Evolutionary conservation across 2,797 vertebrate genomes (phyloP), one percentile per base, ranked within the genome.

Genomic region (Argyrosomus regius): DNA sequence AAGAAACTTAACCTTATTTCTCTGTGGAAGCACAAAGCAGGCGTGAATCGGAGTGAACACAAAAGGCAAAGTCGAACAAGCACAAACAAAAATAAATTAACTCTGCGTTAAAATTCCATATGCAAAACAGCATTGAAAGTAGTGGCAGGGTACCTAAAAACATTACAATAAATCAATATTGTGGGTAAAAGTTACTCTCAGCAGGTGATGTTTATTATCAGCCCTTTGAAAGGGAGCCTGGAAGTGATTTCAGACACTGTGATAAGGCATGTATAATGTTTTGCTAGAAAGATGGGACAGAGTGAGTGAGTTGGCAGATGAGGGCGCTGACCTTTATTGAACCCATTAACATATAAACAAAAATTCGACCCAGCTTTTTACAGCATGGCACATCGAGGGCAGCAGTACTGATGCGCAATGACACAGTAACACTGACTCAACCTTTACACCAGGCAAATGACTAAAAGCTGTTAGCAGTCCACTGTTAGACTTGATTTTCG

Each of bases 311-410:
- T 54, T 70, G 80, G 54, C 61, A 68, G 83, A 48, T 48, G 46
- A 86, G 54, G 35, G n/a, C 46, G 14, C 22, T 53, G 82, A 78
- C 81, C 84, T 86, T 67, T 64, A 83, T 46, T 77, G 48, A 79
- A 77, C 48, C 60, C 81, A 85, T 82, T 85, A 82, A 59, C 80
- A 72, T 62, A 43, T 41, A 60, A 78, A 81, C 56, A 73, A 54
- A 39, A 80, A 62, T 1, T 31, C 65, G 76, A 66, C 18, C 22
- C 59, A 45, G 64, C 60, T 62, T 83, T 39, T 74, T 43, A 50
- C 60, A 67, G 20, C 50, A 20, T 7, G 53, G 45, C 39, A 48
- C 82, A 85, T 85, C 80, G 84, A 84, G 83, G 88, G 86, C 80
- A 78, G 46, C 46, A 5, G 78, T 0, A 31, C 49, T 63, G 41